Conservation (phyloP, 2,797 vertebrate species). For the Atherinosoma microstoma region DNA sequence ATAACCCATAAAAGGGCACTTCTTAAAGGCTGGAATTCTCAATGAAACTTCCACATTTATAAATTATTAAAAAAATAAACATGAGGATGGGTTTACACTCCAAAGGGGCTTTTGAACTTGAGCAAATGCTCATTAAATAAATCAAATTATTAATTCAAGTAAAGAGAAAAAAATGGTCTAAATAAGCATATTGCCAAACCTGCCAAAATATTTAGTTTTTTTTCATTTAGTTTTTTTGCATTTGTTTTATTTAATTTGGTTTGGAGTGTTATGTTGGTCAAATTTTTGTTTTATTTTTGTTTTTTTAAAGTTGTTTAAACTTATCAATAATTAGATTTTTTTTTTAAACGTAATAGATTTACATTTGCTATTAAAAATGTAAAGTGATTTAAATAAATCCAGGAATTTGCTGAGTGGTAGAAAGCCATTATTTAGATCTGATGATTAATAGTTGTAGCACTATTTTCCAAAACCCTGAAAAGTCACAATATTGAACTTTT, state of each 20-base stretch:
- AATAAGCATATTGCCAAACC: background rate
- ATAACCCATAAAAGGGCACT: background rate
- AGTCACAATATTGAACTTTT: slow-evolving; percentile 9
- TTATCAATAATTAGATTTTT: background rate
- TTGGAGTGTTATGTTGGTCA: background rate
- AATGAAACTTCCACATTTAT: background rate
- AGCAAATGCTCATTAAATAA: slow-evolving; percentile 2
- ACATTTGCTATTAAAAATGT: background rate
- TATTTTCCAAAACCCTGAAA: background rate
- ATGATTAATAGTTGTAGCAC: background rate
- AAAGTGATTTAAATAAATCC: too few relatives aligned
- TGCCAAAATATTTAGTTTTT: background rate
- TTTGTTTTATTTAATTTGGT: background rate
- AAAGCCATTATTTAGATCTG: slow-evolving; percentile 5
- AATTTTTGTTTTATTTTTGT: background rate
- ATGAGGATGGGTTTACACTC: background rate
- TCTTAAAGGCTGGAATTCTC: background rate
- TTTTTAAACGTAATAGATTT: background rate
- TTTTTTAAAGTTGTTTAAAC: background rate
- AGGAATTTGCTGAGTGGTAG: background rate
- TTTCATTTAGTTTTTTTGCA: background rate
- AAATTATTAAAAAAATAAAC: background rate
- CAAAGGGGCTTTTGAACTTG: background rate
- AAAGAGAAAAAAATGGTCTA: background rate
- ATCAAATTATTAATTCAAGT: background rate